Evolutionary conservation across 2,113 vertebrate species (phyloP).

Genomic region (Cacatua alba): DNA sequence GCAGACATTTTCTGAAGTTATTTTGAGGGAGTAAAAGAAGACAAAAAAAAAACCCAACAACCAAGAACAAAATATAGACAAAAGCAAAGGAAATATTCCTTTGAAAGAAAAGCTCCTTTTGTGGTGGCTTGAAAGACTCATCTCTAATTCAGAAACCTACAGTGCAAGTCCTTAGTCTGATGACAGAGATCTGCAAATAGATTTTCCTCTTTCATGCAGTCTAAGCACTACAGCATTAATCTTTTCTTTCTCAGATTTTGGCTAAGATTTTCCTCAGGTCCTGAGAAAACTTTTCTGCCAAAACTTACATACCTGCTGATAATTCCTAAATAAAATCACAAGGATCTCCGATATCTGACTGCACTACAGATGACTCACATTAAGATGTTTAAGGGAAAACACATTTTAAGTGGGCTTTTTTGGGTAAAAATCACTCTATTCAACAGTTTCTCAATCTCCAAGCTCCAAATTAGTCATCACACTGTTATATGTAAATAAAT

Average conservation of each 20-base stretch:
- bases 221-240: not conserved
- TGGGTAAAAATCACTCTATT: not conserved
- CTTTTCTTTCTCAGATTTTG: not conserved
- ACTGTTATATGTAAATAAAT: not conserved
- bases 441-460: not conserved
- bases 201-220: not conserved
- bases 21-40: rapidly evolving
- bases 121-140: not conserved
- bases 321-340: not conserved
- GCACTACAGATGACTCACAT: not conserved
- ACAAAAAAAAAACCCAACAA: rapidly evolving
- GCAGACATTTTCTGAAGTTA: not conserved
- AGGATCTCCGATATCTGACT: not conserved
- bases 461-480: not conserved
- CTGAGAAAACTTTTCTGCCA: not conserved
- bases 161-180: not conserved
- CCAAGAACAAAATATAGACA: not conserved
- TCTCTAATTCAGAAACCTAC: not conserved
- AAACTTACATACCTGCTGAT: not conserved
- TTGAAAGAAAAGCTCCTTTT: not conserved
- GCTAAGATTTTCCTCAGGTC: not conserved
- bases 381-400: not conserved
- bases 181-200: not conserved
- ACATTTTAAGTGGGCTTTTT: not conserved
- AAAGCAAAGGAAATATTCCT: not conserved